These are phyloP conservation scores for Trichogramma pretiosum DNA, from an alignment of 1,140 invertebrate genomes.

Conservation along the genomic window DNA sequence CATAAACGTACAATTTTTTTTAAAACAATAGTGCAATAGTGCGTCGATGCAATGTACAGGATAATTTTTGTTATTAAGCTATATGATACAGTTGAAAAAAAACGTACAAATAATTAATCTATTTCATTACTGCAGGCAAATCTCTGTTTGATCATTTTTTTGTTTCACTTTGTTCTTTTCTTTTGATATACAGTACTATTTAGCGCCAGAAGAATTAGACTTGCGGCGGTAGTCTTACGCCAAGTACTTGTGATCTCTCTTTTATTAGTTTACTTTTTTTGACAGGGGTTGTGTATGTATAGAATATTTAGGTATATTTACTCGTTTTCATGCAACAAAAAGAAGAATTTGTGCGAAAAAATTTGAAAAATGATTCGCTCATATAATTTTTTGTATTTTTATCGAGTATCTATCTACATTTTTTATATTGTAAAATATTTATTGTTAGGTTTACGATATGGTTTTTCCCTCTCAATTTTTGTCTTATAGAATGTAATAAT, in stretches of 20 bases:
- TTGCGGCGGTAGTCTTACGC: no score
- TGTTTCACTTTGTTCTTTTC: constrained; percentile 38
- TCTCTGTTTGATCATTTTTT: constrained; percentile 25
- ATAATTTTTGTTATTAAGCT: constrained; percentile 47
- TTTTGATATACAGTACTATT: no score
- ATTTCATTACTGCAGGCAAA: constrained; percentile 38
- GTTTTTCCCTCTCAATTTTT: constrained; percentile 39
- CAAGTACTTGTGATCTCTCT: no score
- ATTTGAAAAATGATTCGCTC: constrained; percentile 17
- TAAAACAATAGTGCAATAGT: constrained; percentile 41
- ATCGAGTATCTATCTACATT: constrained; percentile 41
- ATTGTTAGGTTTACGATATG: constrained; percentile 47
- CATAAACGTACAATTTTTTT: constrained; percentile 39
- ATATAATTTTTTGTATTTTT: constrained; percentile 30
- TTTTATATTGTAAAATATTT: constrained; percentile 45
- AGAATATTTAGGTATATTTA: no score
- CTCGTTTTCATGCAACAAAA: constrained; percentile 19
- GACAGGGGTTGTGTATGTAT: no score
- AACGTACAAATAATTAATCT: constrained; percentile 44
- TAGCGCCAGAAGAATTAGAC: no score
- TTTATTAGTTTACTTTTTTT: no score
- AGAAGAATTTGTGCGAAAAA: constrained; percentile 11
- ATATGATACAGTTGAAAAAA: constrained; percentile 44
- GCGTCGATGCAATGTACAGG: constrained; percentile 45
- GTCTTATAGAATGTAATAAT: no score